Evolutionary conservation across 2,113 vertebrate genomes (phyloP), one percentile per base, ranked within the genome.

Genomic region (Hippoglossus stenolepis): DNA sequence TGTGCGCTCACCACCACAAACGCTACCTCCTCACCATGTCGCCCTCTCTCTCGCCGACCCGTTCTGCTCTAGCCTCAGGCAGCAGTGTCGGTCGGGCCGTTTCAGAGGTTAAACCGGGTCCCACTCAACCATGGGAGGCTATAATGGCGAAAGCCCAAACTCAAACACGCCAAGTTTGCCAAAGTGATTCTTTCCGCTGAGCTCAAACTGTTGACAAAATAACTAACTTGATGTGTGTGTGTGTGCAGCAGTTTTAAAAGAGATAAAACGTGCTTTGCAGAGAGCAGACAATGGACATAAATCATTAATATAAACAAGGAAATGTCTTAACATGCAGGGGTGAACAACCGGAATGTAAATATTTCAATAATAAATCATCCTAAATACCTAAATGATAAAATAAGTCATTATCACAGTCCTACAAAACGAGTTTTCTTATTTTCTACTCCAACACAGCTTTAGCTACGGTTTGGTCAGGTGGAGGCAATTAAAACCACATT

Each of bases 131-230:
- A 84, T 88, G 82, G 59, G 80, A 77, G 75, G 75, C 79, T 35
- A 24, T 85, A 86, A 92, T 86, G 83, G 85, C 58, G 4, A 89
- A 89, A 91, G 89, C 89, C 63, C 72, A 90, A 93, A 90, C 80
- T 90, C 85, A 93, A 93, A 92, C 78, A 90, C 23, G 35, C 2
- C 47, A 73, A 85, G 88, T 92, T 91, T 91, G 85, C 87, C 21
- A 69, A 89, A 91, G 82, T 54, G 79, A 91, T 87, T 91, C 43
- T 84, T 82, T 83, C 66, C 51, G 75, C 47, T 83, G 35, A 85
- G 73, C 69, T 75, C 70, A 31, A 65, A 31, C n/a, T 78, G 62
- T 84, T 75, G 70, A 68, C 65, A 72, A 73, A 83, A 76, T 62
- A 64, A 7, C 45, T 73, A 75, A 85, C 21, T 71, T 87, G 58